Evolutionary conservation across 2,888 invertebrate genomes (phyloP), one percentile per base, ranked within the genome.

Genomic region (Patella caerulea): DNA sequence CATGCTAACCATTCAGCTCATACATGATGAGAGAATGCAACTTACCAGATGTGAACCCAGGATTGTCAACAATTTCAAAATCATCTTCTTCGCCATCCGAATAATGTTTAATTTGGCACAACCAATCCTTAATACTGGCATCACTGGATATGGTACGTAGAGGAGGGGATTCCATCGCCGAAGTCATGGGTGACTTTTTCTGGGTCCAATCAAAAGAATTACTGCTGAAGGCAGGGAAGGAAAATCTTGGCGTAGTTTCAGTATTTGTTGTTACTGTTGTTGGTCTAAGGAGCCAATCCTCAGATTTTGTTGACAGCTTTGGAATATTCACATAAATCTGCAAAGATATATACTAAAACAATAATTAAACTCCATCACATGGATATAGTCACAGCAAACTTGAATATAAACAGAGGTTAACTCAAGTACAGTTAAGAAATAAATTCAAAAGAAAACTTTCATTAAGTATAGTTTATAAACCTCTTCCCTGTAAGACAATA

Each of bases 61-160:
- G 81, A 72, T 85, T 83, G 29, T 87, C 88, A 14, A 88, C 82
- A 77, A 89, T 87, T 76, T 89, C 89, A 85, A 87, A 89, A 55
- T 87, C 88, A 76, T 87, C 87, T 53, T 88, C 88, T 59, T 90
- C 90, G 65, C 85, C 81, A 72, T 86, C 87, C 2, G 86, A 85
- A 74, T 86, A 86, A 72, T 87, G 86, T 78, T 90, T 88, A 75
- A 91, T 88, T 74, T 89, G 88, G 74, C 84, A 85, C 53, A 91
- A 84, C 91, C 91, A 91, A 72, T 86, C 87, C 78, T 88, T 86
- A 76, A 90, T 87, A 75, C 88, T 88, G 76, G 86, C 83, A 78
- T 84, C 83, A 19, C 82, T 80, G 12, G 83, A 81, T 71, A 80
- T 80, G 65, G 82, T 53, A 76, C 70, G 56, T 34, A 76, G 78